Conservation (phyloP, 1,140 invertebrate genomes). For the Whitmania pigra region DNA sequence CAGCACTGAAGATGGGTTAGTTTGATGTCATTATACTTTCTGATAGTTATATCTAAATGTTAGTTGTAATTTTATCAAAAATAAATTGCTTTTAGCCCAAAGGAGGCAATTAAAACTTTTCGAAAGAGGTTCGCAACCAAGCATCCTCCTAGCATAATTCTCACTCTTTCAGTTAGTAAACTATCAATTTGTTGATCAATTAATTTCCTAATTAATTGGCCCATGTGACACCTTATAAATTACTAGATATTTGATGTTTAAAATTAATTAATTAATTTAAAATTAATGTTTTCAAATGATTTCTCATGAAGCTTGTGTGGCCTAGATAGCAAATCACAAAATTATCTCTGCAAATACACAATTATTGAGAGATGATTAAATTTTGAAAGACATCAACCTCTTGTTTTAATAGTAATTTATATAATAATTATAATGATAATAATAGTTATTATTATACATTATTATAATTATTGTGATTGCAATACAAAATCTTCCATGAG, state of each 20-base stretch:
- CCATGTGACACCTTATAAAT: no score
- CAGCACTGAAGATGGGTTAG: constrained; percentile 73
- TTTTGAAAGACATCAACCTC: not conserved
- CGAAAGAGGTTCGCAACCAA: constrained; percentile 75
- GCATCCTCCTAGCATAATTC: constrained; percentile 91
- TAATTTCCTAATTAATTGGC: not conserved
- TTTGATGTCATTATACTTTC: not conserved
- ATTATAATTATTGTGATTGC: no score
- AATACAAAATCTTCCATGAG: not conserved
- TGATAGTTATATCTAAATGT: not conserved
- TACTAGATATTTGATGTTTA: no score
- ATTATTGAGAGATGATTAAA: not conserved
- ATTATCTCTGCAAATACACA: not conserved
- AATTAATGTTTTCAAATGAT: no score
- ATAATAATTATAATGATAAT: no score
- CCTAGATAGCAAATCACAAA: not conserved
- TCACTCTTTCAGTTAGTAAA: constrained; percentile 72
- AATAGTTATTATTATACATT: no score
- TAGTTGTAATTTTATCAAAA: not conserved
- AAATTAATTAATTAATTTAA: no score
- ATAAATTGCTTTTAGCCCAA: constrained; percentile 48
- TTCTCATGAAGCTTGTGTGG: no score
- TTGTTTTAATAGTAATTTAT: no score
- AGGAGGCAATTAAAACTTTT: constrained; percentile 91
- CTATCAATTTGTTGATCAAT: not conserved